A percentile compares a stretch with the other conserved stretches of the same genome.
These are phyloP conservation scores for Lithophane semibrunnea DNA, from an alignment of 2,888 invertebrate genomes.

Conservation along the genomic window DNA sequence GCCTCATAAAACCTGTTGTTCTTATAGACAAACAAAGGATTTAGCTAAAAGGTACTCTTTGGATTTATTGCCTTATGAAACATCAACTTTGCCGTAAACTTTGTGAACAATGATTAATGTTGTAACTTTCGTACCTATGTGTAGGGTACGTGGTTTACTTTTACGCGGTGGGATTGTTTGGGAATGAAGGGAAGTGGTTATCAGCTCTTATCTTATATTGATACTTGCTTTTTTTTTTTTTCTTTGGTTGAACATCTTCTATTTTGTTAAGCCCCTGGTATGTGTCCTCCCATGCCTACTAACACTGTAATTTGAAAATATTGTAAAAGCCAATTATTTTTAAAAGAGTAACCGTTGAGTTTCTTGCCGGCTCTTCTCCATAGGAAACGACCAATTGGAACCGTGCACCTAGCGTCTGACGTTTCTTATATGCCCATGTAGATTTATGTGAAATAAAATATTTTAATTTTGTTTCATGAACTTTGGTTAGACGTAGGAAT, in stretches of 20 bases:
- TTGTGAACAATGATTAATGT: constrained; percentile 61
- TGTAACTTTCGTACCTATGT: constrained; percentile 45
- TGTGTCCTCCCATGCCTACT: no score
- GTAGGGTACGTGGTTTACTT: constrained; percentile 39
- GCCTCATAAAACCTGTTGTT: constrained; percentile 75
- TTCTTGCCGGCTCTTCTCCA: no score
- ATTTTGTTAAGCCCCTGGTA: no score
- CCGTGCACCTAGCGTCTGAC: no score
- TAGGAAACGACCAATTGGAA: no score
- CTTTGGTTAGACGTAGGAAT: no score
- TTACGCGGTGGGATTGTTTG: constrained; percentile 29
- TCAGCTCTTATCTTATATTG: constrained; percentile 39
- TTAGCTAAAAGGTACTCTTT: constrained; percentile 66
- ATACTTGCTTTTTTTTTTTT: constrained; percentile 31
- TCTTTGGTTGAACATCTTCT: neutral
- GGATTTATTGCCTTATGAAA: constrained; percentile 73
- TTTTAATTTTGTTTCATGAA: no score
- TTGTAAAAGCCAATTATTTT: no score
- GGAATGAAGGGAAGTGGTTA: constrained; percentile 39
- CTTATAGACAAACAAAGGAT: constrained; percentile 69
- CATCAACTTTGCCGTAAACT: constrained; percentile 66
- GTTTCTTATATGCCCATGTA: no score
- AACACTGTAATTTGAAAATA: no score
- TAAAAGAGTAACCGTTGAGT: no score
- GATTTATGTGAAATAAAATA: no score